Conservation (phyloP, 2,888 invertebrate genomes). For the Automeris io region DNA sequence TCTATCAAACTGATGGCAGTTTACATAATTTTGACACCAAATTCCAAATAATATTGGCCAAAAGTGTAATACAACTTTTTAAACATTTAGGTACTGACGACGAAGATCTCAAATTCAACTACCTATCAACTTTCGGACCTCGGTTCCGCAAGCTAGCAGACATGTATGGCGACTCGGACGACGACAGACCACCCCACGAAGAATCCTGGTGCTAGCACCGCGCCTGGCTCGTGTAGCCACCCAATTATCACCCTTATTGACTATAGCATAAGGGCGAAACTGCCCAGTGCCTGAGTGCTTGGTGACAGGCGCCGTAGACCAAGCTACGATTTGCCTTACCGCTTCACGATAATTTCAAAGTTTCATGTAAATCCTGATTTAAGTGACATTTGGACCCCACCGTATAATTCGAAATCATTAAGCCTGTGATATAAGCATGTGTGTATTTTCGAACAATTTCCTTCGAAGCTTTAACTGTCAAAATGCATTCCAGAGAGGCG, state of each 20-base stretch:
- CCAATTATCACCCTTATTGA: slow-evolving; percentile 28
- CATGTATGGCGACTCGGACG: slow-evolving; percentile 96
- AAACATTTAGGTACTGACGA: slow-evolving; percentile 84
- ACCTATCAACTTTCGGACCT: slow-evolving; percentile 96
- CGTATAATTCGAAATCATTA: slow-evolving; percentile 25
- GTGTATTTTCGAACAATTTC: slow-evolving; percentile 1
- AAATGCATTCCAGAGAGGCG: neutral
- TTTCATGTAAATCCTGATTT: slow-evolving; percentile 23
- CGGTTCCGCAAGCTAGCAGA: slow-evolving; percentile 95
- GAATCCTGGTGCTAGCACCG: slow-evolving; percentile 89
- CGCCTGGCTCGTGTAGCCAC: slow-evolving; percentile 70
- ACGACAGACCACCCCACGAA: slow-evolving; percentile 86
- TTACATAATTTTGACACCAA: no score
- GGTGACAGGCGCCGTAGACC: slow-evolving; percentile 15
- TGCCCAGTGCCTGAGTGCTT: slow-evolving; percentile 25
- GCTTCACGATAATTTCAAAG: slow-evolving; percentile 31
- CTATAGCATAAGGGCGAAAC: slow-evolving; percentile 24
- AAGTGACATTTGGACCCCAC: slow-evolving; percentile 30
- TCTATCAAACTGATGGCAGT: no score
- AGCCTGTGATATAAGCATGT: slow-evolving; percentile 39
- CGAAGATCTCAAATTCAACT: slow-evolving; percentile 95
- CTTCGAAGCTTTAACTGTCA: neutral
- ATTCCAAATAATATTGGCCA: no score
- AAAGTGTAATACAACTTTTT: neutral
- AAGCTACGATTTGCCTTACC: slow-evolving; percentile 53